phyloP scores from a whole-genome alignment of 1,140 invertebrate species.

The Lucilia cuprina region DNA sequence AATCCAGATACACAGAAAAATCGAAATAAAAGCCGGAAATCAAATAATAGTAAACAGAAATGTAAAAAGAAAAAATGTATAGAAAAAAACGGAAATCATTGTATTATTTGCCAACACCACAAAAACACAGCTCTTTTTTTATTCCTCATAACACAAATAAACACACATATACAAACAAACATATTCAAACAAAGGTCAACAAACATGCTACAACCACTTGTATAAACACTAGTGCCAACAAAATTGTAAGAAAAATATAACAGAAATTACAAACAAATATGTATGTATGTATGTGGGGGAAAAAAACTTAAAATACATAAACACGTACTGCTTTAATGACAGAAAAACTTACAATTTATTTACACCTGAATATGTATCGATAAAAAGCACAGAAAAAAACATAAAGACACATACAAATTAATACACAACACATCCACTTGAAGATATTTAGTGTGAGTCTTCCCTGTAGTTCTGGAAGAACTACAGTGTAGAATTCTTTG shows the following conservation, averaged over 20 bases:
- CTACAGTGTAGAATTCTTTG: no score
- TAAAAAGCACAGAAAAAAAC: conserved; percentile 9
- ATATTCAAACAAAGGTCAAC: neutral
- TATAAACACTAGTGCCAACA: neutral
- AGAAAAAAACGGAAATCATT: neutral
- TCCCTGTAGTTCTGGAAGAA: no score
- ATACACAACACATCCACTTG: neutral
- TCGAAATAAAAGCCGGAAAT: neutral
- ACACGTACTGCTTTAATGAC: conserved; percentile 7
- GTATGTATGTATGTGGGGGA: no score
- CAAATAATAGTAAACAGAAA: neutral
- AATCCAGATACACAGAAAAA: no score
- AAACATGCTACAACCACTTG: neutral
- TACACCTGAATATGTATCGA: neutral
- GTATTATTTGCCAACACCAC: conserved; percentile 9
- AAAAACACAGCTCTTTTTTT: neutral
- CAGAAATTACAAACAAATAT: neutral
- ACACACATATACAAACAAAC: neutral
- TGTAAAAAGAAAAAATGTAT: no score
- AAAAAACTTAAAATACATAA: neutral
- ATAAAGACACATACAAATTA: conserved; percentile 10
- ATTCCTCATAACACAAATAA: neutral
- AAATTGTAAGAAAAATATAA: neutral
- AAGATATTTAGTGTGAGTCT: no score
- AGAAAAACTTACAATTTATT: conserved; percentile 10